Base-by-base conservation (phyloP, 2,888 invertebrate species). In the Loripinus fragilis region DNA sequence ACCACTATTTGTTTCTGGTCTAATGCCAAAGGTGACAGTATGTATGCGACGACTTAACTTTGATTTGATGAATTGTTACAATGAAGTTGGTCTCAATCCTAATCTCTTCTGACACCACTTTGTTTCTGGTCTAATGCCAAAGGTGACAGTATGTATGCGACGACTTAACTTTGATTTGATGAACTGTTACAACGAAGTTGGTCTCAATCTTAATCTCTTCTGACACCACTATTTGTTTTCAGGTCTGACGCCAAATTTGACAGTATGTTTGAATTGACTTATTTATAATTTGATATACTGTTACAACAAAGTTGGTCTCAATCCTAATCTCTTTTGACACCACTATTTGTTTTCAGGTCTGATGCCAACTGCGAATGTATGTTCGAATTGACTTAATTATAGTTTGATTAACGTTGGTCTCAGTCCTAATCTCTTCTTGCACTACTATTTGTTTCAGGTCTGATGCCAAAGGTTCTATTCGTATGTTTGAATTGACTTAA, bases 211-310 rank as follows among this genome's bases (percentile, higher is more conserved):
- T 80, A 0, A 78, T n/a, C n/a, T n/a, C n/a, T n/a, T n/a, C n/a
- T n/a, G n/a, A n/a, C n/a, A n/a, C n/a, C n/a, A n/a, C n/a, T n/a
- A n/a, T n/a, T n/a, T n/a, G n/a, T n/a, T n/a, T n/a, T n/a, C 23
- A 82, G 82, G 83, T 48, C n/a, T 83, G n/a, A 60, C 78, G 64
- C 83, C 83, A 12, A 67, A 71, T 38, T 72, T 80, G 0, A 78
- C 80, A 0, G 48, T 67, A n/a, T 83, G 83, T 60, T 78, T 80
- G 78, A 74, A 74, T 42, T 65, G 83, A 25, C 50, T 83, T 17
- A 80, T 74, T 69, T 83, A 45, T 50, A 80, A 83, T n/a, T n/a
- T n/a, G n/a, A n/a, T n/a, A n/a, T 68, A 83, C 30, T 83, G 83
- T 55, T 78, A 71, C 30, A 67, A 65, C 23, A 71, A 80, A 70